Percentiles rank a stretch among this genome's conserved stretches.
These are phyloP conservation scores for Archivesica marissinica DNA, from an alignment of 1,140 invertebrate species.

Conservation along the genomic window DNA sequence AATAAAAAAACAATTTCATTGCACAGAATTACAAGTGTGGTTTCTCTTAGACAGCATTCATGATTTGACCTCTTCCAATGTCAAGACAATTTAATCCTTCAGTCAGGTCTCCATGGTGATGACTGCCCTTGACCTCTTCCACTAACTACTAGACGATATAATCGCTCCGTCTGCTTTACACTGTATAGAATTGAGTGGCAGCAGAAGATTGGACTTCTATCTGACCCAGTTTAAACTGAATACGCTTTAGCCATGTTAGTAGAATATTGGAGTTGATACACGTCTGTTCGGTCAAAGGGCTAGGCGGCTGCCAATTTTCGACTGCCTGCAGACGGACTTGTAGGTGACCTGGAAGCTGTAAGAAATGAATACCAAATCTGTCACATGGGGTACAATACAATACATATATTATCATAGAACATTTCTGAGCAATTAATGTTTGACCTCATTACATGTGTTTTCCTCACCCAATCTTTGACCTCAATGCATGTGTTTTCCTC, in stretches of 20 bases:
- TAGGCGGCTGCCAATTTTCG: conserved; percentile 88
- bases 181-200: conserved; percentile 93
- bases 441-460: too few relatives aligned
- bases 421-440: not conserved
- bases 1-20: too few relatives aligned
- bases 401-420: not conserved
- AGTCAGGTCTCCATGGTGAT: too few relatives aligned
- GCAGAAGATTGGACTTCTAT: conserved; percentile 98
- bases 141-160: too few relatives aligned
- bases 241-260: conserved; percentile 94
- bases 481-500: too few relatives aligned
- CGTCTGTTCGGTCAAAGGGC: conserved; percentile 80
- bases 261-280: conserved; percentile 84
- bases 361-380: not conserved
- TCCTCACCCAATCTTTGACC: too few relatives aligned
- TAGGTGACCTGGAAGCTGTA: conserved; percentile 94
- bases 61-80: too few relatives aligned
- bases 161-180: conserved; percentile 86
- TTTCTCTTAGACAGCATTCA: too few relatives aligned
- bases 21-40: too few relatives aligned
- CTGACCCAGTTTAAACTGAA: conserved; percentile 99
- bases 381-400: not conserved
- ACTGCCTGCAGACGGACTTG: conserved; percentile 95
- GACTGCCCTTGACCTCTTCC: too few relatives aligned
- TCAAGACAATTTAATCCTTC: too few relatives aligned